Evolutionary conservation across 1,140 invertebrate genomes (phyloP), one percentile per base, ranked within the genome.

Genomic region (Stenopsyche tienmushanensis): DNA sequence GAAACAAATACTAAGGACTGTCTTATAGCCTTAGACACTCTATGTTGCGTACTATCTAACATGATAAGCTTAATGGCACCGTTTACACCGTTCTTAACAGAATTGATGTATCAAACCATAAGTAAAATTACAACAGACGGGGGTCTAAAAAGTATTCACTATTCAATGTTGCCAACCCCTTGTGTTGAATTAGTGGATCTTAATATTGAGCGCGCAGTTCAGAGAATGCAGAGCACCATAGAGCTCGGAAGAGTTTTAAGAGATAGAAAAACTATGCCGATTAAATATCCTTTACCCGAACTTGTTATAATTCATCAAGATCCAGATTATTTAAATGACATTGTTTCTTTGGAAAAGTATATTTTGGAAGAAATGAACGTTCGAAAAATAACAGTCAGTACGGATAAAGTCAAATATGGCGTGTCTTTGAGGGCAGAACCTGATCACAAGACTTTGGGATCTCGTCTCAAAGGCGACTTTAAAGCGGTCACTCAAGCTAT

Each of bases 251-350:
- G 98, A 68, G 86, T 98, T 8, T 81, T 98, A 47, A 82, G 98
- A 55, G 97, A 99, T 74, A 84, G 96, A 26, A 93, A 94, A 77
- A 97, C 92, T 0, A 84, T 98, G 59, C 96, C 97, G 0, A 84
- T 97, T 0, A 99, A 99, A 81, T 98, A 98, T 82, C 98, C 98
- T 0, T 78, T 99, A 50, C 94, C 92, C 15, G 96, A 99, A 83
- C 86, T 99, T 54, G 89, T 99, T 23, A 89, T 99, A 3, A 94
- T 99, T 67, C 91, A 98, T 75, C 89, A 93, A 71, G 90, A 97
- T 72, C 72, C 80, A 34, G 76, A 87, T 23, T 88, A 90, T 69
- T 79, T 98, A 29, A 78, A 90, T n/a, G 93, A 97, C 73, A 83
- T 99, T 0, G 77, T 86, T 39, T 87, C 86, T 7, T 79, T 99